Conservation (phyloP, 1,140 invertebrate genomes). For the Drosophila lini region DNA sequence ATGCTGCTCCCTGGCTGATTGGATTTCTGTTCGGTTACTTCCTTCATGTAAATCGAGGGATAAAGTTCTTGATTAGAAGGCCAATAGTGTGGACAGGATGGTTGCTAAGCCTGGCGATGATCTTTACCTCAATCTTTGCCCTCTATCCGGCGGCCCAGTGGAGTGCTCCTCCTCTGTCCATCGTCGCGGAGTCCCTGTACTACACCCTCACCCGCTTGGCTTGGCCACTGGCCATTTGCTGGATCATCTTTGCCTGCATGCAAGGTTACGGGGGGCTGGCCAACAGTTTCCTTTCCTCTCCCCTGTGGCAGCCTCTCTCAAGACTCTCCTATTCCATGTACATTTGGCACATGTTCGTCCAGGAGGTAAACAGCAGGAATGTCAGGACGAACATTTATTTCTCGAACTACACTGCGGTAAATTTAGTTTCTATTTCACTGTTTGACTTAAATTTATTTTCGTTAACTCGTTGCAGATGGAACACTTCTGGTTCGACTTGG, state of each 20-base stretch:
- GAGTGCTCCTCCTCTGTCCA: slow-evolving; percentile 57
- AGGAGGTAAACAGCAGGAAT: slow-evolving; percentile 37
- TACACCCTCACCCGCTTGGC: slow-evolving; percentile 86
- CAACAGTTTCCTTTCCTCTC: slow-evolving; percentile 84
- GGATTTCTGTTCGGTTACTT: slow-evolving; percentile 67
- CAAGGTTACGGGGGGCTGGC: slow-evolving; percentile 87
- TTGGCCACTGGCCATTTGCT: slow-evolving; percentile 87
- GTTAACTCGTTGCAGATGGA: slow-evolving; percentile 38
- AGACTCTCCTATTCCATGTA: slow-evolving; percentile 85
- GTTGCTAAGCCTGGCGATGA: slow-evolving; percentile 56
- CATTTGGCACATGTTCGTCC: slow-evolving; percentile 83
- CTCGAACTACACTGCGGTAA: slow-evolving; percentile 50
- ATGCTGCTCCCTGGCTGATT: slow-evolving; percentile 70
- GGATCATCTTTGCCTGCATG: slow-evolving; percentile 89
- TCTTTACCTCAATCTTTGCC: slow-evolving; percentile 72
- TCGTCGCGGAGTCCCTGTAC: slow-evolving; percentile 86
- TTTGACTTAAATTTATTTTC: rapidly evolving
- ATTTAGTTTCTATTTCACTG: not conserved
- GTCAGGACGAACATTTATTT: slow-evolving; percentile 48
- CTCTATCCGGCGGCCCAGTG: slow-evolving; percentile 65
- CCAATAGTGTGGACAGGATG: slow-evolving; percentile 42
- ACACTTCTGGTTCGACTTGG: slow-evolving; percentile 61
- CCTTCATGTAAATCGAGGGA: slow-evolving; percentile 47
- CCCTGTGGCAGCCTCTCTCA: slow-evolving; percentile 85
- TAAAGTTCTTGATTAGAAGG: slow-evolving; percentile 19